A percentile compares a stretch with the other conserved stretches of the same genome.
These are phyloP conservation scores for Apeltes quadracus DNA, from an alignment of 2,113 vertebrate species.

Conservation along the genomic window DNA sequence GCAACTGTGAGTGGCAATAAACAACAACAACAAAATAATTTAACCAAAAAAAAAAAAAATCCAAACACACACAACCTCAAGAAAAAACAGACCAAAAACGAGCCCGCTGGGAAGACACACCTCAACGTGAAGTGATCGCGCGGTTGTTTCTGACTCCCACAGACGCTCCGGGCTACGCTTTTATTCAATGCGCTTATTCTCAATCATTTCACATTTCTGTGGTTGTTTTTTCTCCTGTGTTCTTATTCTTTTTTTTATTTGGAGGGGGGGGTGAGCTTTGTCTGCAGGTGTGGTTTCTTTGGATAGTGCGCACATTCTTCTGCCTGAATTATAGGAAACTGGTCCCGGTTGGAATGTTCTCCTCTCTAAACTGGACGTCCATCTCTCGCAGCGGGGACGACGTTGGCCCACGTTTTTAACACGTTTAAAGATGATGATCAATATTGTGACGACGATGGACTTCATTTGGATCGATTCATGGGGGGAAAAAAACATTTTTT, in stretches of 20 bases:
- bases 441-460: neutral
- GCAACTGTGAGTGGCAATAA: neutral
- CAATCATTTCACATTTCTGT: neutral
- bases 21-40: no score
- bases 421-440: neutral
- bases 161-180: constrained; percentile 39
- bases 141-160: constrained; percentile 50
- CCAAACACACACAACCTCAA: no score
- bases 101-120: constrained; percentile 55
- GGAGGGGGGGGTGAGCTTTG: neutral
- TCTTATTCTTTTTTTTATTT: no score
- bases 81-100: neutral
- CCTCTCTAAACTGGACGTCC: no score
- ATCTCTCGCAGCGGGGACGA: no score
- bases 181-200: constrained; percentile 23
- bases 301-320: neutral
- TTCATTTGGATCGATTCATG: neutral
- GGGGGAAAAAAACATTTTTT: neutral
- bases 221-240: neutral
- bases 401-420: neutral
- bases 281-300: constrained; percentile 7
- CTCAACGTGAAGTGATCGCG: constrained; percentile 43
- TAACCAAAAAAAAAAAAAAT: neutral
- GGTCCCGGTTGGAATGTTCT: neutral
- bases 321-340: neutral